Conservation (phyloP, 2,888 invertebrate genomes). For the Andrena hattorfiana region DNA sequence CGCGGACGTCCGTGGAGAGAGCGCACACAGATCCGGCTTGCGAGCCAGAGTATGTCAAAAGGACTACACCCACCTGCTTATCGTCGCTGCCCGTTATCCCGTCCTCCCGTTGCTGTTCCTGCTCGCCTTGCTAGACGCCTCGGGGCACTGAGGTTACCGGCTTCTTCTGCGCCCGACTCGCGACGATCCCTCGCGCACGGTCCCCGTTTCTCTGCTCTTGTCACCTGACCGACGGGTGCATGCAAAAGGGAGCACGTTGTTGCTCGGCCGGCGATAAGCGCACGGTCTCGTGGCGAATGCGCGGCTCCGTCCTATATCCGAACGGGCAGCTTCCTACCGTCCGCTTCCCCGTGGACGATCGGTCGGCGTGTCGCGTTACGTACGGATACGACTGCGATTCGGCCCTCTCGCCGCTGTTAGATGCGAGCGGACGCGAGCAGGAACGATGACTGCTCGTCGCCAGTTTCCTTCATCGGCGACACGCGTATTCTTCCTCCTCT, state of each 20-base stretch:
- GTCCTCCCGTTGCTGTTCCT: not conserved
- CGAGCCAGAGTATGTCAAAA: constrained; percentile 8
- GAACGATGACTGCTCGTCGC: constrained; percentile 42
- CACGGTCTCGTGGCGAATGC: not conserved
- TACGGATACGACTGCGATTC: not conserved
- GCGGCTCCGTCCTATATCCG: constrained; percentile 18
- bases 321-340: not conserved
- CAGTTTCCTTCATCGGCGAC: constrained; percentile 58
- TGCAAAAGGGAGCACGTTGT: constrained; percentile 25
- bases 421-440: constrained; percentile 51
- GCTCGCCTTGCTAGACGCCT: constrained; percentile 1
- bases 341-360: constrained; percentile 8
- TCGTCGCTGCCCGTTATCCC: constrained; percentile 39
- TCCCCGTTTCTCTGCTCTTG: constrained; percentile 42
- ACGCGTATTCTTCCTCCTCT: constrained; percentile 54
- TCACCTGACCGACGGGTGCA: constrained; percentile 67
- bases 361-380: constrained; percentile 18
- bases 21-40: constrained; percentile 2
- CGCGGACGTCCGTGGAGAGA: not conserved
- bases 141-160: constrained; percentile 42
- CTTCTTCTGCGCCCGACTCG: constrained; percentile 34
- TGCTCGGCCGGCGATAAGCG: not conserved
- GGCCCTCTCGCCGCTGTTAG: constrained; percentile 38
- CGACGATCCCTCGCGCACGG: constrained; percentile 22
- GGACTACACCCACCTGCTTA: constrained; percentile 80